phyloP scores from a whole-genome alignment of 2,113 vertebrate genomes.

The Capreolus pygargus region DNA sequence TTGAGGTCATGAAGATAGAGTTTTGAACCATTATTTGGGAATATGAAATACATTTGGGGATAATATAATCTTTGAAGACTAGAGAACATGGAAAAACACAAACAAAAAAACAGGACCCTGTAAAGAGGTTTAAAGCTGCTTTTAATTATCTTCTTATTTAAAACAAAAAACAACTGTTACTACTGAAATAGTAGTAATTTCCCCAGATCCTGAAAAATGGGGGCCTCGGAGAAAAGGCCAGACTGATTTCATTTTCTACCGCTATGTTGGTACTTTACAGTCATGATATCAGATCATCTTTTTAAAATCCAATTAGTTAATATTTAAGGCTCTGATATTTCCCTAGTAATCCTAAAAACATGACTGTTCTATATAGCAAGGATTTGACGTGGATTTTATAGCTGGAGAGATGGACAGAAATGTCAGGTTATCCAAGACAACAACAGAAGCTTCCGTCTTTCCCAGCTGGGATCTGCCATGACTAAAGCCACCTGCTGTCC shows the following conservation, averaged over 20 bases:
- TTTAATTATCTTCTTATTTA: neutral
- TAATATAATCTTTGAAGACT: neutral
- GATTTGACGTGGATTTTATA: conserved; percentile 26
- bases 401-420: conserved; percentile 9
- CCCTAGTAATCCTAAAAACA: conserved; percentile 8
- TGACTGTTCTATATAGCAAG: neutral
- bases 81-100: neutral
- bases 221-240: neutral
- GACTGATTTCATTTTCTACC: neutral
- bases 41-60: neutral
- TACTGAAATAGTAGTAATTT: neutral
- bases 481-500: conserved; percentile 4
- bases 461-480: conserved; percentile 19
- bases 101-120: neutral
- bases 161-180: neutral
- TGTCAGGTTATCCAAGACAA: conserved; percentile 40
- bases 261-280: neutral
- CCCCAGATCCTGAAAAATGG: neutral
- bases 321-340: conserved; percentile 37
- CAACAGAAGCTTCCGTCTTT: neutral
- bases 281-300: neutral
- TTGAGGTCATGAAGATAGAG: neutral
- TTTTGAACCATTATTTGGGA: neutral
- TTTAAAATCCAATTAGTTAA: conserved; percentile 41
- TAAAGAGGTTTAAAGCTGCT: neutral